These are phyloP conservation scores for Unio pictorum DNA, from an alignment of 2,888 invertebrate species.

Conservation along the genomic window DNA sequence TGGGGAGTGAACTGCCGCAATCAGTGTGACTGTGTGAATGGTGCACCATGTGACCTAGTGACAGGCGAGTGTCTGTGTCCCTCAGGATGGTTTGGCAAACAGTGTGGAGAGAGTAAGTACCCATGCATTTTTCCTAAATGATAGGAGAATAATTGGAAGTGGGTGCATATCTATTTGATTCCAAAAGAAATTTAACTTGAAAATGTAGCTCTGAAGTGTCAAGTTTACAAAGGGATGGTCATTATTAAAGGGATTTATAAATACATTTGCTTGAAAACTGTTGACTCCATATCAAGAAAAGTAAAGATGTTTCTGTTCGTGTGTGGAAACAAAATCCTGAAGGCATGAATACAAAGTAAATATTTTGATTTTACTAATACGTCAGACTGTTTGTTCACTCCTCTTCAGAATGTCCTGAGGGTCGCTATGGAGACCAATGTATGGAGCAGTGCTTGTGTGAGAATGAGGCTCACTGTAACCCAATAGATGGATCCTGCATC, in stretches of 20 bases:
- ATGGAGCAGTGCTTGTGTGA: constrained; percentile 65
- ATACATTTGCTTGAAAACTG: too few species aligned
- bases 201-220: too few species aligned
- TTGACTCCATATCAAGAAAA: too few species aligned
- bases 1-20: constrained; percentile 66
- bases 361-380: neutral
- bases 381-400: neutral
- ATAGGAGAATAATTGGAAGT: neutral
- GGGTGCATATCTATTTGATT: neutral
- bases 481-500: constrained; percentile 80
- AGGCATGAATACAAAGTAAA: neutral
- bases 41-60: constrained; percentile 62
- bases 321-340: neutral
- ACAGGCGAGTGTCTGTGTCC: constrained; percentile 69
- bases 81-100: constrained; percentile 67
- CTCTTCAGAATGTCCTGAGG: constrained; percentile 76
- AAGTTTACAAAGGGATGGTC: too few species aligned
- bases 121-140: neutral
- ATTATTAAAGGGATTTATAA: too few species aligned
- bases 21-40: constrained; percentile 63
- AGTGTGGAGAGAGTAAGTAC: constrained; percentile 59
- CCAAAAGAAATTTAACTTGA: too few species aligned
- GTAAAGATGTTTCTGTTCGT: neutral
- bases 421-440: constrained; percentile 75
- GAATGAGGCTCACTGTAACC: constrained; percentile 85